Conservation (phyloP, 1,140 invertebrate species). For the Temnothorax curvispinosus region DNA sequence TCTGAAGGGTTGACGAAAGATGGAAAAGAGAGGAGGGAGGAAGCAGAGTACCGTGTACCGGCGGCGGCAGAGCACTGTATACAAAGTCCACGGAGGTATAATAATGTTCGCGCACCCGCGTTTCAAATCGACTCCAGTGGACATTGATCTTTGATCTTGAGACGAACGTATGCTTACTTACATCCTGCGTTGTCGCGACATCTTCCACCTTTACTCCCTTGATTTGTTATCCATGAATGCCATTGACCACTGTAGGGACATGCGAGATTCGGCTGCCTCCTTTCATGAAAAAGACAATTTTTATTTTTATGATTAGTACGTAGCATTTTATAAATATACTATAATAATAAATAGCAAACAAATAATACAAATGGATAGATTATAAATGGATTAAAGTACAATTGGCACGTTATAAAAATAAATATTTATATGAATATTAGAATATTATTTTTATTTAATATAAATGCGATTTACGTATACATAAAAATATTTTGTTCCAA, state of each 20-base stretch:
- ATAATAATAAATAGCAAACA: background rate
- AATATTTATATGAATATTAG: no score
- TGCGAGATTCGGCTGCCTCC: background rate
- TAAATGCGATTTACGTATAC: no score
- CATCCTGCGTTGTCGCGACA: conserved; percentile 57
- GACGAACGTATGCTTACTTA: conserved; percentile 66
- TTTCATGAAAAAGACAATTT: background rate
- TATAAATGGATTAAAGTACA: background rate
- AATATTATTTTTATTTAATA: no score
- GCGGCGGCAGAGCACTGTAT: conserved; percentile 38
- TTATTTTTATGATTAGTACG: background rate
- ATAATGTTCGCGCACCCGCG: conserved; percentile 75
- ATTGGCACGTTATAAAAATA: background rate
- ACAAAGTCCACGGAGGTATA: conserved; percentile 72
- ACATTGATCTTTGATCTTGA: conserved; percentile 76
- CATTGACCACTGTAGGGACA: background rate
- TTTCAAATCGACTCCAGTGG: conserved; percentile 75
- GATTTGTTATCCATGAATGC: background rate
- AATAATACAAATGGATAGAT: background rate
- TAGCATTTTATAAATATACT: no score
- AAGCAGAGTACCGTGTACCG: conserved; percentile 55
- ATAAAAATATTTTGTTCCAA: no score
- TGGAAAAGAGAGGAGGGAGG: background rate
- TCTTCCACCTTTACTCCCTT: conserved; percentile 21
- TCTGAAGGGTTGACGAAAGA: background rate